Evolutionary conservation across 2,113 vertebrate genomes (phyloP).

Genomic region (Lophotis ruficrista): DNA sequence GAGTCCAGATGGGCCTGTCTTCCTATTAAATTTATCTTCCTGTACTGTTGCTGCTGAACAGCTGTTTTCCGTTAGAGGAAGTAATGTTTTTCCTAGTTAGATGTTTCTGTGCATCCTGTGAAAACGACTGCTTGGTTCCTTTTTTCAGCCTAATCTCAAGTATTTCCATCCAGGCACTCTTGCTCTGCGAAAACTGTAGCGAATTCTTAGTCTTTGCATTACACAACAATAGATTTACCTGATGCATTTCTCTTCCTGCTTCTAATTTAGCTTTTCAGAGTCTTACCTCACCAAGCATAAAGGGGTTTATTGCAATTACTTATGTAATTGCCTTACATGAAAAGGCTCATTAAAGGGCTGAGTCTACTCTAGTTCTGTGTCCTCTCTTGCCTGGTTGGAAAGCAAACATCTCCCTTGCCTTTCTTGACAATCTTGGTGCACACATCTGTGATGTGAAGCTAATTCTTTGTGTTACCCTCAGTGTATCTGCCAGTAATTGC

Average conservation of each 20-base stretch:
- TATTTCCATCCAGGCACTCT: not conserved
- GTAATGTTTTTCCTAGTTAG: not conserved
- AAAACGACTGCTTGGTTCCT: not conserved
- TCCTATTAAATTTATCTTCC: not conserved
- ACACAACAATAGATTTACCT: not conserved
- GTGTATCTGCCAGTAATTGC: not conserved
- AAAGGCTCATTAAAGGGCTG: not conserved
- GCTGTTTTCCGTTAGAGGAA: not conserved
- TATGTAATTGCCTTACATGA: not conserved
- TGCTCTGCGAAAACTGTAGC: not conserved
- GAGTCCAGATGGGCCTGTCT: not conserved
- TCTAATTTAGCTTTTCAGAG: not conserved
- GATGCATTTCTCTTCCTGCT: not conserved
- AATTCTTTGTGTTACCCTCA: not conserved
- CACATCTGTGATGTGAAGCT: not conserved
- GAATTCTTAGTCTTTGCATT: not conserved
- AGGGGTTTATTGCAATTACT: not conserved
- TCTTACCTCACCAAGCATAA: not conserved
- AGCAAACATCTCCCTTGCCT: not conserved
- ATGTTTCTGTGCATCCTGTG: not conserved
- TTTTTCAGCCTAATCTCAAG: not conserved
- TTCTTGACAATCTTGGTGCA: not conserved
- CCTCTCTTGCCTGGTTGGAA: not conserved
- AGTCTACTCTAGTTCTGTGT: not conserved
- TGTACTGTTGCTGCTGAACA: not conserved